Evolutionary conservation across 2,113 vertebrate genomes (phyloP).

Genomic region (Notechis scutatus): DNA sequence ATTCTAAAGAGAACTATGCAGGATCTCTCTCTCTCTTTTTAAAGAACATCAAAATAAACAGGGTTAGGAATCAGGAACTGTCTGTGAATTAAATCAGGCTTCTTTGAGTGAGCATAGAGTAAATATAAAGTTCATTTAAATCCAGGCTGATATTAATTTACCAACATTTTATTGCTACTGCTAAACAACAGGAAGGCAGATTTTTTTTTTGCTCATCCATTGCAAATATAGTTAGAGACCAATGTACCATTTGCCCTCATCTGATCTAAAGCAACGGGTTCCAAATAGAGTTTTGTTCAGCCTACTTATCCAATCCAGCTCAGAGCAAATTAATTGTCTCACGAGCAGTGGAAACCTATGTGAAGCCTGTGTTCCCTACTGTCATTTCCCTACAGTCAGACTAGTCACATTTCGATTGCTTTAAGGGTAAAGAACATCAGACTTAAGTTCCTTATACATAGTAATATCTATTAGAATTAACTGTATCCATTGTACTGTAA

Average conservation of each 20-base stretch:
- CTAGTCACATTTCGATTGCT: not conserved
- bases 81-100: not conserved
- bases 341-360: not conserved
- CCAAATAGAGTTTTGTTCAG: not conserved
- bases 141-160: not conserved
- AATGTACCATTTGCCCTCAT: not conserved
- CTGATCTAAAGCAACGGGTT: not conserved
- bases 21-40: not conserved
- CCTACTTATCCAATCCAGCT: not conserved
- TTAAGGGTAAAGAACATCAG: not conserved
- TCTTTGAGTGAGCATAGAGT: not conserved
- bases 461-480: not conserved
- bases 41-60: not conserved
- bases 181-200: not conserved
- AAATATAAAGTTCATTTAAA: not conserved
- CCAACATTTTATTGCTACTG: not conserved
- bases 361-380: not conserved
- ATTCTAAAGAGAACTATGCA: not conserved
- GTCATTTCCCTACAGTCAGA: not conserved
- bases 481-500: not conserved
- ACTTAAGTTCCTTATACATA: not conserved
- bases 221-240: not conserved
- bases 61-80: not conserved
- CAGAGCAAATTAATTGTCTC: not conserved
- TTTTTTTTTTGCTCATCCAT: not conserved